Conservation (phyloP, 1,140 invertebrate genomes). For the Plectrocnemia conspersa region DNA sequence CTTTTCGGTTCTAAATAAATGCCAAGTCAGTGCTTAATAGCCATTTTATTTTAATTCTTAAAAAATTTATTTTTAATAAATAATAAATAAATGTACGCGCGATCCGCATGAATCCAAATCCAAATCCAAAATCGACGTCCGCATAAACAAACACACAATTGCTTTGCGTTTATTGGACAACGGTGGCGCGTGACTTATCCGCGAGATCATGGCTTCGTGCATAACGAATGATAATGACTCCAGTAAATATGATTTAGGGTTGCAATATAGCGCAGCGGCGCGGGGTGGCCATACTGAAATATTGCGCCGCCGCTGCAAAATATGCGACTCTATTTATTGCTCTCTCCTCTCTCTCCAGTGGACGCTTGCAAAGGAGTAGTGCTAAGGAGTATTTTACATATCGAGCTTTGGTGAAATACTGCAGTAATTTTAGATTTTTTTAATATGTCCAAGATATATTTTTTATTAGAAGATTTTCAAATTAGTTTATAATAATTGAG, state of each 20-base stretch:
- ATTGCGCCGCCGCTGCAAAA: slow-evolving; percentile 27
- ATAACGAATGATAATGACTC: slow-evolving; percentile 32
- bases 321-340: slow-evolving; percentile 29
- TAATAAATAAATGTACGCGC: no score
- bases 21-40: no score
- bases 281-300: slow-evolving; percentile 29
- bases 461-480: no score
- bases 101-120: background rate
- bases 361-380: slow-evolving; percentile 9
- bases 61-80: no score
- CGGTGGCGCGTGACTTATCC: slow-evolving; percentile 24
- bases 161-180: slow-evolving; percentile 23
- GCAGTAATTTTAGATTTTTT: no score
- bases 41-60: no score
- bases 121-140: background rate
- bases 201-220: slow-evolving; percentile 5
- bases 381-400: slow-evolving; percentile 14
- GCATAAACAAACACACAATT: background rate
- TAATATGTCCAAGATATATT: no score
- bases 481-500: no score
- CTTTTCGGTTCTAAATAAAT: no score
- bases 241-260: slow-evolving; percentile 33
- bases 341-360: background rate
- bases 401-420: no score
- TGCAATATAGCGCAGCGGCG: slow-evolving; percentile 29